These are phyloP conservation scores for Neoniphon sammara DNA, from an alignment of 2,797 vertebrate species.

Conservation along the genomic window DNA sequence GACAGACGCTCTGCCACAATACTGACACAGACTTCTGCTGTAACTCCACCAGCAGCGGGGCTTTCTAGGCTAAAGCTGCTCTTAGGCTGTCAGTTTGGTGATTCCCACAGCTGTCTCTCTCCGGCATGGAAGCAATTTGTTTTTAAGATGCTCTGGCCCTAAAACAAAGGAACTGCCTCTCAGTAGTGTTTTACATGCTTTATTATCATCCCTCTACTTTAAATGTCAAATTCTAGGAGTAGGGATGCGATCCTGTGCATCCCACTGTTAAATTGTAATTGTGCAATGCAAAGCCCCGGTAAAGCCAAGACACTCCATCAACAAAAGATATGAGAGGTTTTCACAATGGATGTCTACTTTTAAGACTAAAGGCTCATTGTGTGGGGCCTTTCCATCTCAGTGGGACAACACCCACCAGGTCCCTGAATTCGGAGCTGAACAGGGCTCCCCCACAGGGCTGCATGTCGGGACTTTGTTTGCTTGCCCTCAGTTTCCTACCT, in stretches of 20 bases:
- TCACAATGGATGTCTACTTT: not conserved
- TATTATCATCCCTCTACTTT: slow-evolving; percentile 1
- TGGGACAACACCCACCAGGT: not conserved
- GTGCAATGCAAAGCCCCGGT: too few relatives aligned
- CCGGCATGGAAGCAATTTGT: slow-evolving; percentile 57
- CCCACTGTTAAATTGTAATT: too few relatives aligned
- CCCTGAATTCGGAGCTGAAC: not conserved
- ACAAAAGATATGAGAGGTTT: not conserved
- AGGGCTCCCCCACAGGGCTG: not conserved
- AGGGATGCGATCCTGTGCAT: too few relatives aligned
- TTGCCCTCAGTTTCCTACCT: slow-evolving; percentile 21
- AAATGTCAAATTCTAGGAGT: not conserved
- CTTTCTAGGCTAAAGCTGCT: slow-evolving; percentile 45
- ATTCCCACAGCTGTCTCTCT: slow-evolving; percentile 48
- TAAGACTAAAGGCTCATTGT: slow-evolving; percentile 20
- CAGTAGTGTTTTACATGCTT: slow-evolving; percentile 1
- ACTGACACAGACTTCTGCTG: slow-evolving; percentile 36
- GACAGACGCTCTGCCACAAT: slow-evolving; percentile 40
- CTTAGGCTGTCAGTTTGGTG: slow-evolving; percentile 54
- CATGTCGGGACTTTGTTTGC: slow-evolving; percentile 15
- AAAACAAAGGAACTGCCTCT: slow-evolving; percentile 12
- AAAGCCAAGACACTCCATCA: not conserved
- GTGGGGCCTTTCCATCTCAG: not conserved
- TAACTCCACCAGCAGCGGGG: slow-evolving; percentile 37
- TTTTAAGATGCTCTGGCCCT: slow-evolving; percentile 43